These are phyloP conservation scores for Campaea margaritaria DNA, from an alignment of 2,888 invertebrate genomes.

Conservation along the genomic window DNA sequence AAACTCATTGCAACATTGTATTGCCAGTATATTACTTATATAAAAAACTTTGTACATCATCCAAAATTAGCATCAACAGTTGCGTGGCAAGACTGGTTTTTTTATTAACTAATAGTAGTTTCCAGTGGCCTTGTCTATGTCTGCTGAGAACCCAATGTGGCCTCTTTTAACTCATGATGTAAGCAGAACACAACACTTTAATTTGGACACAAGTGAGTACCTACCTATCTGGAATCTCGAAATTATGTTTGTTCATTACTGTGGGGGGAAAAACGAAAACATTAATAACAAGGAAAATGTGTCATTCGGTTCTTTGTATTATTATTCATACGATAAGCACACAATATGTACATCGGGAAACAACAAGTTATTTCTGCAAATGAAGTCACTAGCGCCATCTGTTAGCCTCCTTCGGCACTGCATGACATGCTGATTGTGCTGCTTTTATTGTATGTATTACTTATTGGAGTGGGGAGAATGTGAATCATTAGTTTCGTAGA, in stretches of 20 bases:
- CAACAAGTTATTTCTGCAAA: too few species aligned
- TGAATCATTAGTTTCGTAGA: too few species aligned
- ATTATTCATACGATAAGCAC: not conserved
- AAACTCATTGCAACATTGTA: not conserved
- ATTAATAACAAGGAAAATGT: too few species aligned
- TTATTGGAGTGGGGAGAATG: too few species aligned
- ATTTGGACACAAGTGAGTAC: constrained; percentile 25
- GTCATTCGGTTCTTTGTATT: constrained; percentile 15
- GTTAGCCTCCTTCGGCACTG: constrained; percentile 12
- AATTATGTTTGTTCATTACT: too few species aligned
- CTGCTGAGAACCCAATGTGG: constrained; percentile 15
- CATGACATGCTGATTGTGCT: too few species aligned
- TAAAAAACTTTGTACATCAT: too few species aligned
- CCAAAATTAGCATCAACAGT: too few species aligned
- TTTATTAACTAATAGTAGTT: constrained; percentile 22
- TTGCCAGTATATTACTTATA: too few species aligned
- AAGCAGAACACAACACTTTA: constrained; percentile 4
- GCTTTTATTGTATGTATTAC: too few species aligned
- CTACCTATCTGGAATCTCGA: too few species aligned
- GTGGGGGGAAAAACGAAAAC: constrained; percentile 10
- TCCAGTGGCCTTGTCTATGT: constrained; percentile 20
- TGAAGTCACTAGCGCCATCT: constrained; percentile 46
- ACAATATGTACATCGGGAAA: too few species aligned
- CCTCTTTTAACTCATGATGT: constrained; percentile 11
- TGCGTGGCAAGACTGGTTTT: constrained; percentile 6